Evolutionary conservation across 2,113 vertebrate species (phyloP).

Genomic region (Dasyornis broadbenti): DNA sequence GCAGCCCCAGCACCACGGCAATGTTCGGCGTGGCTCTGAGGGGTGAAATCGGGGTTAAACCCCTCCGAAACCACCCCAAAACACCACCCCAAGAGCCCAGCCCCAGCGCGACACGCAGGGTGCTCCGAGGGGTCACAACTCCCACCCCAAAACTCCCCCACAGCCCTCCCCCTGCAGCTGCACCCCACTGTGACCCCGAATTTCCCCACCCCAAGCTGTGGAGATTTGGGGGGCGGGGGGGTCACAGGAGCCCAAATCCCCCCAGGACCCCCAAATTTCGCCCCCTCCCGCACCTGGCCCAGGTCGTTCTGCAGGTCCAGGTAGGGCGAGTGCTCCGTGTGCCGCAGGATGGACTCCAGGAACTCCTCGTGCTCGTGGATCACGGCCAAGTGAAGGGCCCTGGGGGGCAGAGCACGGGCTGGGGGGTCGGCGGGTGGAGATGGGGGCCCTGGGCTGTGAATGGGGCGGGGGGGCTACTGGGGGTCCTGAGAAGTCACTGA

Average conservation of each 20-base stretch:
- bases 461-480: too few relatives aligned
- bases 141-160: background rate
- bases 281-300: constrained; percentile 66
- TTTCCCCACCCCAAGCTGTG: background rate
- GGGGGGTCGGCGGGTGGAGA: background rate
- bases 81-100: background rate
- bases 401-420: background rate
- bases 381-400: constrained; percentile 76
- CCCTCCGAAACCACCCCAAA: background rate
- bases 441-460: background rate
- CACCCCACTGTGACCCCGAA: background rate
- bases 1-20: too few relatives aligned
- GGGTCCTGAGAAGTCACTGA: too few relatives aligned
- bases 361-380: constrained; percentile 78
- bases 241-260: background rate
- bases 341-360: constrained; percentile 71
- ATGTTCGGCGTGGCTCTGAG: constrained; percentile 39
- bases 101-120: background rate
- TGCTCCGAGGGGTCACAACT: background rate
- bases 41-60: background rate
- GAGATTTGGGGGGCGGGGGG: too few relatives aligned
- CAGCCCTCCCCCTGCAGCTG: background rate
- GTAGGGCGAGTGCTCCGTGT: constrained; percentile 63
- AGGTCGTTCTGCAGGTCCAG: constrained; percentile 81
- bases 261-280: too few relatives aligned